phyloP scores from a whole-genome alignment of 1,140 invertebrate genomes.

The Drosophila suzukii region DNA sequence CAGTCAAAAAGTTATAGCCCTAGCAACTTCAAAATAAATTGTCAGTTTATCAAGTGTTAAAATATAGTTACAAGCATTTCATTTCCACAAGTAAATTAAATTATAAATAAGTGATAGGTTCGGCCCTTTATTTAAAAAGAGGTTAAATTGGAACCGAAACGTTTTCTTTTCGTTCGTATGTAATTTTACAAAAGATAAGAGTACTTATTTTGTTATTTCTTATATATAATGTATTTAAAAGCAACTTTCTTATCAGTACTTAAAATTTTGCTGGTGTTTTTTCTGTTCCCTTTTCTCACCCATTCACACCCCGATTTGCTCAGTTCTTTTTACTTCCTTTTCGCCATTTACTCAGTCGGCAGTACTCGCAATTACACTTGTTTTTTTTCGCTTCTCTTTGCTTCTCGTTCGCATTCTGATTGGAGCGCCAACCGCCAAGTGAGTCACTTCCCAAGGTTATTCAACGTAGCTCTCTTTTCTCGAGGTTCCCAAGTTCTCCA shows the following conservation, averaged over 20 bases:
- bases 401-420: conserved; percentile 42
- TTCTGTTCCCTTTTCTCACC: not conserved
- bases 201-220: not conserved
- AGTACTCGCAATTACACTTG: conserved; percentile 24
- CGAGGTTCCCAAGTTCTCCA: not conserved
- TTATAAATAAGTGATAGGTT: not conserved
- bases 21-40: not conserved
- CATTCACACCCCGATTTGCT: conserved; percentile 12
- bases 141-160: not conserved
- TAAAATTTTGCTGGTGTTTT: not conserved
- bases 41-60: not conserved
- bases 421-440: conserved; percentile 26
- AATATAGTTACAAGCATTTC: not conserved
- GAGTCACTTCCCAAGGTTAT: conserved; percentile 59
- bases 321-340: not conserved
- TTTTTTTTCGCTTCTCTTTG: conserved; percentile 22
- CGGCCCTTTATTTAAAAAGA: not conserved
- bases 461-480: conserved; percentile 30
- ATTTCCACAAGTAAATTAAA: not conserved
- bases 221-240: not conserved
- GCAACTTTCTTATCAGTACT: conserved; percentile 1
- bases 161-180: too few species aligned
- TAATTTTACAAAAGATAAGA: conserved; percentile 1
- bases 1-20: not conserved
- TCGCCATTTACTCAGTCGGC: conserved; percentile 2